Evolutionary conservation across 1,140 invertebrate species (phyloP).

Genomic region (Philaenus spumarius): DNA sequence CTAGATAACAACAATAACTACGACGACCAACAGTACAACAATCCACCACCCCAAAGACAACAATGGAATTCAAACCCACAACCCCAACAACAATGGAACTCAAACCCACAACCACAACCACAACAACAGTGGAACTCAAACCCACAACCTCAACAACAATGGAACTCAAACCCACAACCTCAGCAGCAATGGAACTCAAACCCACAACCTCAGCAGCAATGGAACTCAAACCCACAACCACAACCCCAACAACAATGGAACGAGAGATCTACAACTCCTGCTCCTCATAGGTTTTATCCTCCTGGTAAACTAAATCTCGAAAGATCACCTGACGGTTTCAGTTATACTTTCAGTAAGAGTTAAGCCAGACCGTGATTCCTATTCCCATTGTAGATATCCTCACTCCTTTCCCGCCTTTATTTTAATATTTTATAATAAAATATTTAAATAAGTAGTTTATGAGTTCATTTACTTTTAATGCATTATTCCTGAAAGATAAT

Average conservation of each 20-base stretch:
- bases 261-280: constrained; percentile 44
- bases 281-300: constrained; percentile 65
- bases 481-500: neutral
- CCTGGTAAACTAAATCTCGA: constrained; percentile 76
- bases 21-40: constrained; percentile 20
- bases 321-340: constrained; percentile 75
- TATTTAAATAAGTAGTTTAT: constrained; percentile 2
- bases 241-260: constrained; percentile 27
- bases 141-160: constrained; percentile 15
- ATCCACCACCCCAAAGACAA: neutral
- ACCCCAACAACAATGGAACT: constrained; percentile 15
- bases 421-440: constrained; percentile 5
- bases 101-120: constrained; percentile 6
- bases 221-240: constrained; percentile 46
- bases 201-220: constrained; percentile 43
- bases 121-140: neutral
- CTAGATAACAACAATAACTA: neutral
- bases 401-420: neutral
- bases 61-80: constrained; percentile 1
- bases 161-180: constrained; percentile 40
- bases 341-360: constrained; percentile 67
- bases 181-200: constrained; percentile 44
- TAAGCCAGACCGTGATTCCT: constrained; percentile 15
- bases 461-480: neutral
- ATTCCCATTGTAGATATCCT: neutral